Percentiles rank a stretch among this genome's conserved stretches.
Evolutionary conservation across 2,888 invertebrate genomes (phyloP).

Genomic region (Kryphioiulus occultus): DNA sequence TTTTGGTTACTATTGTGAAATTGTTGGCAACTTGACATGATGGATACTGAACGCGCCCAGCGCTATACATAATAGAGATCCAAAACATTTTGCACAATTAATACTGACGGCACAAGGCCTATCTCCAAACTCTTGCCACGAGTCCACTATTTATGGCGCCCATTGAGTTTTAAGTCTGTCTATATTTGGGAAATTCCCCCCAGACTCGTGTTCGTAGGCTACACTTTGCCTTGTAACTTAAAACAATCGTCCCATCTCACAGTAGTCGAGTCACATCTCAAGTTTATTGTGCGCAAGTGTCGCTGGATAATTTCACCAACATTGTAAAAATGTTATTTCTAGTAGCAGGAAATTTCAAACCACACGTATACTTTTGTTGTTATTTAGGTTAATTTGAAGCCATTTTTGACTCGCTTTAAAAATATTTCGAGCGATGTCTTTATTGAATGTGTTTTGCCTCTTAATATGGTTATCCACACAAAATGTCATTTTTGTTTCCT

Average conservation of each 20-base stretch:
- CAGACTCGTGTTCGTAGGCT: neutral
- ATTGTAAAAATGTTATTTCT: conserved; percentile 26
- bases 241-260: neutral
- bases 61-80: neutral
- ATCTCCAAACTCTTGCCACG: neutral
- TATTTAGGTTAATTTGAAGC: neutral
- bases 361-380: neutral
- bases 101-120: neutral
- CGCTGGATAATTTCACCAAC: neutral
- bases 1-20: neutral
- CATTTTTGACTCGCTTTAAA: neutral
- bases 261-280: neutral
- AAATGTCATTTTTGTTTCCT: too few relatives aligned
- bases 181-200: neutral
- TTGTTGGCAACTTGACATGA: conserved; percentile 18
- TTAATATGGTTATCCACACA: neutral
- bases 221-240: neutral
- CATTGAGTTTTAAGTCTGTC: neutral
- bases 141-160: neutral
- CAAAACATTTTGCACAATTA: neutral
- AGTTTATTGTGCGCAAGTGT: conserved; percentile 12
- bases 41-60: neutral
- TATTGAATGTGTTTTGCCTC: neutral
- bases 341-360: neutral
- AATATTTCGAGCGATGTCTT: neutral